A percentile compares a stretch with the other conserved stretches of the same genome.
Conservation (phyloP, 2,113 vertebrate genomes). For the Bagarius yarrelli region DNA sequence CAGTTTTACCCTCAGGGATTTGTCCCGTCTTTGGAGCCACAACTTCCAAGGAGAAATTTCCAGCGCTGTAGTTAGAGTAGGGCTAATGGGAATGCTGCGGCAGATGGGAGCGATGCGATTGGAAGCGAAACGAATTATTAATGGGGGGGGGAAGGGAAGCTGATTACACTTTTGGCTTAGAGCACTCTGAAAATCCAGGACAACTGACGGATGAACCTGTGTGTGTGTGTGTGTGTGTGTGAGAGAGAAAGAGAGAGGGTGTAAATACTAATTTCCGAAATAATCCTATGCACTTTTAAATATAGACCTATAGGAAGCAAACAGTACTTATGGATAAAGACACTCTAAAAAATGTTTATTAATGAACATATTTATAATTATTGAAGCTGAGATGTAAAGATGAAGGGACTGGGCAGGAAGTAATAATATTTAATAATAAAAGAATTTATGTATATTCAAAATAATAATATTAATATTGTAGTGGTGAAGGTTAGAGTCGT, state of each 20-base stretch:
- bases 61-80: not conserved
- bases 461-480: no score
- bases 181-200: constrained; percentile 21
- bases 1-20: not conserved
- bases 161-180: constrained; percentile 16
- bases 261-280: not conserved
- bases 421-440: no score
- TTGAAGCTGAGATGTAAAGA: not conserved
- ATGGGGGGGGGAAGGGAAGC: constrained; percentile 16
- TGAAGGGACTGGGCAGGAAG: not conserved
- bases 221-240: constrained; percentile 30
- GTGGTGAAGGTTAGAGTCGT: no score
- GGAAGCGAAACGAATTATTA: constrained; percentile 14
- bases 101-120: not conserved
- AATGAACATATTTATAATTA: constrained; percentile 26
- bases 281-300: not conserved
- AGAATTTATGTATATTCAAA: no score
- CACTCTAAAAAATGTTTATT: not conserved
- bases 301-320: not conserved
- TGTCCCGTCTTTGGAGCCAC: constrained; percentile 12
- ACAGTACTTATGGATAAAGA: constrained; percentile 13
- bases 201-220: not conserved
- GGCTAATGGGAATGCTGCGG: constrained; percentile 13
- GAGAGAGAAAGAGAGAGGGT: not conserved
- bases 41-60: constrained; percentile 17